These are phyloP conservation scores for Chaitophorus viminalis DNA, from an alignment of 2,888 invertebrate genomes.

Conservation along the genomic window DNA sequence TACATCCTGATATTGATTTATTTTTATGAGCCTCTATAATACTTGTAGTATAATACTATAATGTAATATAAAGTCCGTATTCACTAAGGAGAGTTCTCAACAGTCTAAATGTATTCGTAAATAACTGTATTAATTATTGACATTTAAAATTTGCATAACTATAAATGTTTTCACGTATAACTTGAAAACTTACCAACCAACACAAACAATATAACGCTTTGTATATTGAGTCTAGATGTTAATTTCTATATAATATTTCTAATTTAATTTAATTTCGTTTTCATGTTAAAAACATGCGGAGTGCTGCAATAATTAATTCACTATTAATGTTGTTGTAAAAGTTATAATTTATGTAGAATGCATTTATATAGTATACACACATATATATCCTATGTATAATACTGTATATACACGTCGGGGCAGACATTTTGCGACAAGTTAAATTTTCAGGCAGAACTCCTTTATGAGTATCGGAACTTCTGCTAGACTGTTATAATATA, in stretches of 20 bases:
- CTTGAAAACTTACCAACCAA: background rate
- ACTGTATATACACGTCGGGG: background rate
- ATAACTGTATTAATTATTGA: background rate
- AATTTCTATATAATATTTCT: background rate
- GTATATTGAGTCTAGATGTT: background rate
- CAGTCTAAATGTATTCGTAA: background rate
- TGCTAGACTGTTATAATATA: slow-evolving; percentile 2
- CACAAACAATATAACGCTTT: background rate
- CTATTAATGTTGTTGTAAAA: slow-evolving; percentile 33
- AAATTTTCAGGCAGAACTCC: slow-evolving; percentile 25
- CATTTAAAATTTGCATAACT: background rate
- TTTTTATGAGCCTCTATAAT: no score
- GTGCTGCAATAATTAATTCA: slow-evolving; percentile 28
- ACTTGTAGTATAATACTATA: no score
- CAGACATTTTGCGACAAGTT: slow-evolving; percentile 34
- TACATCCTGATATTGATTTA: no score
- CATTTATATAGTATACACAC: background rate
- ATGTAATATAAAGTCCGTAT: no score
- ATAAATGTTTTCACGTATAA: background rate
- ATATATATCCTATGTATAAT: no score
- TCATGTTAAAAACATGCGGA: background rate
- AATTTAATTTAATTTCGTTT: slow-evolving; percentile 12
- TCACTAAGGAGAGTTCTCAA: background rate
- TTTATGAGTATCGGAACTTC: slow-evolving; percentile 16
- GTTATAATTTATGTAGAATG: slow-evolving; percentile 46